Evolutionary conservation across 1,140 invertebrate species (phyloP).

Genomic region (Globodera rostochiensis): DNA sequence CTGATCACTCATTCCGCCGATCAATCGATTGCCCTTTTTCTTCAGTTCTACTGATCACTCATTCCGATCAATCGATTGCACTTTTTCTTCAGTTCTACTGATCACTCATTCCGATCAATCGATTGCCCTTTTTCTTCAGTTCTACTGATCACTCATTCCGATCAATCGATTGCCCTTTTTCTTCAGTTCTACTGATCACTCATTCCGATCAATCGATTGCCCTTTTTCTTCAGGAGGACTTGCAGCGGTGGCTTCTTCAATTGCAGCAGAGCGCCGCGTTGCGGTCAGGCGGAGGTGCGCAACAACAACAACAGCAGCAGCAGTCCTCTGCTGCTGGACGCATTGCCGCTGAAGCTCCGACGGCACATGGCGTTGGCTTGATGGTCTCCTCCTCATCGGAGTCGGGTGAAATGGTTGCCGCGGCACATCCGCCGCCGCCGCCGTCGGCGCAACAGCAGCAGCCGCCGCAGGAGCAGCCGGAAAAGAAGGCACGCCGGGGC

Average conservation of each 20-base stretch:
- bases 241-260: conserved; percentile 60
- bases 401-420: conserved; percentile 13
- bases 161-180: not conserved
- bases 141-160: not conserved
- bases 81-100: no score
- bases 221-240: conserved; percentile 55
- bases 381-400: conserved; percentile 21
- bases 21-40: not conserved
- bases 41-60: no score
- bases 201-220: not conserved
- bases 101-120: no score
- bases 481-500: conserved; percentile 41
- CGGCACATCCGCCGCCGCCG: conserved; percentile 4
- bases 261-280: conserved; percentile 41
- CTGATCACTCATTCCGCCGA: not conserved
- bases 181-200: not conserved
- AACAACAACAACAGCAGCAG: conserved; percentile 12
- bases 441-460: conserved; percentile 10
- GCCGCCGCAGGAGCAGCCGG: conserved; percentile 16
- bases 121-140: no score
- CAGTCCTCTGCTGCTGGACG: not conserved
- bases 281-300: conserved; percentile 8
- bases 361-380: not conserved
- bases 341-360: not conserved
- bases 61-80: no score